phyloP scores from a whole-genome alignment of 2,888 invertebrate genomes.

The Scaptomyza polygonia region DNA sequence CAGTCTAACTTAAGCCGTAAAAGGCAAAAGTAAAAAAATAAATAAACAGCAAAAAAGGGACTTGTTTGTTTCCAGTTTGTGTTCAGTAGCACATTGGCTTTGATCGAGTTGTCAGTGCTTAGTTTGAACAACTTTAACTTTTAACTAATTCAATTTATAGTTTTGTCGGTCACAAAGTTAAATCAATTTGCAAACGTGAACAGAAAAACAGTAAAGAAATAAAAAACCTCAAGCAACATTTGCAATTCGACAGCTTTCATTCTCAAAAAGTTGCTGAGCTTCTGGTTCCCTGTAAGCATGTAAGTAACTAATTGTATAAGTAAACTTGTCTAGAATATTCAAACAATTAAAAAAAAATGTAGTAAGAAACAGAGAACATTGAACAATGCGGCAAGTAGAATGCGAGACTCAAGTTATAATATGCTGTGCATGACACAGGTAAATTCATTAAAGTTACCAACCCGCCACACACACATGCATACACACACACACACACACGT shows the following conservation, averaged over 20 bases:
- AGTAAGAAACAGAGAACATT: background rate
- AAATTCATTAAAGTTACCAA: constrained; percentile 77
- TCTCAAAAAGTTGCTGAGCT: constrained; percentile 36
- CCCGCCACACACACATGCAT: constrained; percentile 17
- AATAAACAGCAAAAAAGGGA: constrained; percentile 30
- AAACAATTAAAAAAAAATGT: constrained; percentile 60
- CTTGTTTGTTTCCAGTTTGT: constrained; percentile 46
- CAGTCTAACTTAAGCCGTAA: constrained; percentile 13
- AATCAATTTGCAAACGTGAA: constrained; percentile 57
- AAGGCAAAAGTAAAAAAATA: constrained; percentile 31
- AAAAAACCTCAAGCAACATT: constrained; percentile 11
- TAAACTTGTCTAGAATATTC: constrained; percentile 41
- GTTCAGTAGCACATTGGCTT: constrained; percentile 42
- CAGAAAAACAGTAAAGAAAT: constrained; percentile 8
- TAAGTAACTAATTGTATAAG: constrained; percentile 51
- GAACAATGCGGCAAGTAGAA: constrained; percentile 45
- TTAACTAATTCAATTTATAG: constrained; percentile 62
- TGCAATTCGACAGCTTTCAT: constrained; percentile 11
- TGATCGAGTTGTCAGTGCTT: constrained; percentile 56
- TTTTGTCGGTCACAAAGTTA: constrained; percentile 63
- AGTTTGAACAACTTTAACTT: constrained; percentile 50
- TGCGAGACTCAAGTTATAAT: constrained; percentile 43
- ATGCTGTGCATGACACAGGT: constrained; percentile 68
- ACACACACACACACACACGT: background rate
- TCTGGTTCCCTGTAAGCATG: constrained; percentile 29